Evolutionary conservation across 1,140 invertebrate species (phyloP), one percentile per base, ranked within the genome.

Genomic region (Trichoplusia ni): DNA sequence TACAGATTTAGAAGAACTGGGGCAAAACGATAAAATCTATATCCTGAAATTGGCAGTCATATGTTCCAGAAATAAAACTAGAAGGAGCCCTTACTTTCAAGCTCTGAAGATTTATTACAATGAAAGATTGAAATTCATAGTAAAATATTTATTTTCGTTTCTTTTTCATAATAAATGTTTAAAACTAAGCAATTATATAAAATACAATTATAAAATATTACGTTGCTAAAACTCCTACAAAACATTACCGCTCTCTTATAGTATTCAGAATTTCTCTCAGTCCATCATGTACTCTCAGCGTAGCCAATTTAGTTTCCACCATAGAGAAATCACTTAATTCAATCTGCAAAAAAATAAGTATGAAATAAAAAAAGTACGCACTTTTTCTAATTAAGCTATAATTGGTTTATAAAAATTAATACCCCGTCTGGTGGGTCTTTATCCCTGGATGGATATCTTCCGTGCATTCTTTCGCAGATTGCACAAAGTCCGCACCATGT

Each of bases 401-500:
- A n/a, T n/a, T n/a, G n/a, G n/a, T n/a, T n/a, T n/a, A 13, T 29
- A 29, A 14, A 37, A 53, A 53, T 13, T 51, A 27, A 2, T 82
- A 91, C 89, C 69, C 89, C 90, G 47, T 90, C 82, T 8, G 92
- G 90, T 9, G 92, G 92, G 83, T 93, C 92, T 13, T 81, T 73
- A 0, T 91, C 81, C 33, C 86, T 82, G 0, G 81, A 70, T 2
- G 89, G 86, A n/a, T 92, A 86, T 9, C 90, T 77, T 18, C 92
- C 91, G 2, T 93, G 82, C 35, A 94, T 75, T 56, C 94, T 84
- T 76, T 95, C 94, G 67, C 92, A 93, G 3, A 93, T 82, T 0
- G 93, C 94, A 71, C 94, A 94, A 11, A 95, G 76, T 7, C 94
- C 94, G 72, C 94, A 94, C 93, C 94, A 95, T 2, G 91, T 92